phyloP scores from a whole-genome alignment of 2,113 vertebrate genomes.

The Rhea pennata region DNA sequence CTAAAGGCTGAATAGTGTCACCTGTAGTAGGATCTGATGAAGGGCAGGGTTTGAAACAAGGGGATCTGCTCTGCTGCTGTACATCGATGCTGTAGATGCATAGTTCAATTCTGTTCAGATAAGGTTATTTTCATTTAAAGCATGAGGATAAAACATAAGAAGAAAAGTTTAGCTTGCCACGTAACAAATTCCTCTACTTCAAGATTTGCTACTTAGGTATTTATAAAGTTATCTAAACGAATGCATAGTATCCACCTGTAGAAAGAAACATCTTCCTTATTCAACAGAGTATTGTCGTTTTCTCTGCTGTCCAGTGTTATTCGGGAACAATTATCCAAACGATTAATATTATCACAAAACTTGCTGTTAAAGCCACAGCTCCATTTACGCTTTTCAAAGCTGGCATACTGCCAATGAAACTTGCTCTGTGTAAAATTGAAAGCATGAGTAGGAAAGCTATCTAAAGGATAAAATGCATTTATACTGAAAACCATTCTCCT shows the following conservation, averaged over 20 bases:
- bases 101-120: neutral
- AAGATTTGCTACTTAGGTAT: neutral
- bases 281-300: neutral
- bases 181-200: neutral
- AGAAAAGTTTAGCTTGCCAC: neutral
- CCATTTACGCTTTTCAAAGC: neutral
- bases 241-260: neutral
- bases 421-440: neutral
- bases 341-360: neutral
- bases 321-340: neutral
- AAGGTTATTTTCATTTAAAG: neutral
- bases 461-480: neutral
- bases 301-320: neutral
- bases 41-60: neutral
- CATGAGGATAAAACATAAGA: neutral
- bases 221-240: neutral
- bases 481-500: neutral
- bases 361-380: neutral
- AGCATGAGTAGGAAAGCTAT: neutral
- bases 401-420: neutral
- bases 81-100: neutral
- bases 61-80: neutral
- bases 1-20: neutral
- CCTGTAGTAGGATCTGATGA: neutral
- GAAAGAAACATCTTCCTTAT: neutral